A percentile compares a stretch with the other conserved stretches of the same genome.
phyloP scores from a whole-genome alignment of 2,888 invertebrate genomes.

The Teleiodes luculella region DNA sequence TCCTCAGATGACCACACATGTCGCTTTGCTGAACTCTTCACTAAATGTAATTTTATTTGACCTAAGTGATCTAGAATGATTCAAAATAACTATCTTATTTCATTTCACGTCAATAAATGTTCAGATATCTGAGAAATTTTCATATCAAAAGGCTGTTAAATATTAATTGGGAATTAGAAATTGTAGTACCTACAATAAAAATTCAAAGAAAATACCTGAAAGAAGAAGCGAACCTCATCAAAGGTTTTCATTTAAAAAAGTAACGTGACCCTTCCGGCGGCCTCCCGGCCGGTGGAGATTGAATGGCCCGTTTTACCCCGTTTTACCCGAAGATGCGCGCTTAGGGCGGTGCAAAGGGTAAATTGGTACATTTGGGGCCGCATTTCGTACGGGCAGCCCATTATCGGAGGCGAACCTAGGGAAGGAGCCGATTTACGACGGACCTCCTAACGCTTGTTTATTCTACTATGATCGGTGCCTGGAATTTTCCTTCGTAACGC shows the following conservation, averaged over 20 bases:
- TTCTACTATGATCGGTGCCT: slow-evolving; percentile 22
- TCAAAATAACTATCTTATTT: no score
- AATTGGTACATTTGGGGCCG: slow-evolving; percentile 52
- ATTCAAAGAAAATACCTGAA: slow-evolving; percentile 8
- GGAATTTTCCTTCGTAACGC: slow-evolving; percentile 14
- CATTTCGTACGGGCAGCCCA: slow-evolving; percentile 50
- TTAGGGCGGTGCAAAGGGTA: slow-evolving; percentile 43
- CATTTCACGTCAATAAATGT: no score
- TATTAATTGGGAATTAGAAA: no score
- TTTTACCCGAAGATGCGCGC: slow-evolving; percentile 40
- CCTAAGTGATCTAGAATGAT: no score
- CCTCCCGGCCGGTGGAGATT: slow-evolving; percentile 47
- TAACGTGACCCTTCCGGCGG: slow-evolving; percentile 46
- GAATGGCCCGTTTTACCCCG: slow-evolving; percentile 47
- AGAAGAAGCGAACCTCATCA: slow-evolving; percentile 30
- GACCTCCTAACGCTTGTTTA: slow-evolving; percentile 35
- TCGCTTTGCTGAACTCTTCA: no score
- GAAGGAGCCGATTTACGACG: slow-evolving; percentile 40
- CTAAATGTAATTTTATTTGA: no score
- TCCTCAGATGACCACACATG: no score
- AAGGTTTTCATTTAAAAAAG: slow-evolving; percentile 51
- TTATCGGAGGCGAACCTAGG: slow-evolving; percentile 49
- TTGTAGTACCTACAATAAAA: background rate
- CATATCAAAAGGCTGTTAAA: no score
- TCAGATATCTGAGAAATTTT: no score